Conservation (phyloP, 1,140 invertebrate genomes). For the Pseudomyrmex dendroicus region DNA sequence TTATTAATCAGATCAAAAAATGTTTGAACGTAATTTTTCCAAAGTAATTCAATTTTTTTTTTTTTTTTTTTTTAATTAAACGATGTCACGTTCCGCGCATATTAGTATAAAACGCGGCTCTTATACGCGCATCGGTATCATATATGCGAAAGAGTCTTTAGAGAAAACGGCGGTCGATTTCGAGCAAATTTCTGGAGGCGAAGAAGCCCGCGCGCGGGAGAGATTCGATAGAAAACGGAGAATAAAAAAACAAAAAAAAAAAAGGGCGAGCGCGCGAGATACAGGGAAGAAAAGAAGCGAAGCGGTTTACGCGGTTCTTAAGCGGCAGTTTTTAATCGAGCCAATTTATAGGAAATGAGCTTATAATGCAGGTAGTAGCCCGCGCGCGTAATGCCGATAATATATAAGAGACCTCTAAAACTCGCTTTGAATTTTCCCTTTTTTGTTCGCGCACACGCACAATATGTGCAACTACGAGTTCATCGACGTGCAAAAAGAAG, state of each 20-base stretch:
- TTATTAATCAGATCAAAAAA: too few relatives aligned
- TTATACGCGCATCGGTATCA: neutral
- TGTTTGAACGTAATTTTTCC: neutral
- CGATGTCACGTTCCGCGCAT: constrained; percentile 27
- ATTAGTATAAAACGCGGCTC: constrained; percentile 10
- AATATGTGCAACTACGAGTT: constrained; percentile 42
- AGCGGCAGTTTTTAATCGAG: constrained; percentile 74
- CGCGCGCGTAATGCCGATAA: constrained; percentile 75
- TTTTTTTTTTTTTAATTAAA: neutral
- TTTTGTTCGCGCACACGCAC: constrained; percentile 60
- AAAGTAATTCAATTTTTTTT: neutral
- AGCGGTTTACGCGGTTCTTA: constrained; percentile 64
- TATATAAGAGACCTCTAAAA: constrained; percentile 69
- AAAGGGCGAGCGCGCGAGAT: neutral
- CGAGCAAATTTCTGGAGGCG: constrained; percentile 50
- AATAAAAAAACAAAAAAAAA: neutral
- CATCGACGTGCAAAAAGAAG: constrained; percentile 38
- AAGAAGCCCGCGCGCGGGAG: neutral
- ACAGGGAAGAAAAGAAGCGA: neutral
- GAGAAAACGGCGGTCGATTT: constrained; percentile 39
- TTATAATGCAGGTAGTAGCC: constrained; percentile 78
- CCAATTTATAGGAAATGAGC: constrained; percentile 80
- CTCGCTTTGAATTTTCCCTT: constrained; percentile 36
- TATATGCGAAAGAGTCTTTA: constrained; percentile 35
- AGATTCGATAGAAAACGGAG: constrained; percentile 17